These are phyloP conservation scores for Calidris pygmaea DNA, from an alignment of 2,113 vertebrate genomes.

Conservation along the genomic window DNA sequence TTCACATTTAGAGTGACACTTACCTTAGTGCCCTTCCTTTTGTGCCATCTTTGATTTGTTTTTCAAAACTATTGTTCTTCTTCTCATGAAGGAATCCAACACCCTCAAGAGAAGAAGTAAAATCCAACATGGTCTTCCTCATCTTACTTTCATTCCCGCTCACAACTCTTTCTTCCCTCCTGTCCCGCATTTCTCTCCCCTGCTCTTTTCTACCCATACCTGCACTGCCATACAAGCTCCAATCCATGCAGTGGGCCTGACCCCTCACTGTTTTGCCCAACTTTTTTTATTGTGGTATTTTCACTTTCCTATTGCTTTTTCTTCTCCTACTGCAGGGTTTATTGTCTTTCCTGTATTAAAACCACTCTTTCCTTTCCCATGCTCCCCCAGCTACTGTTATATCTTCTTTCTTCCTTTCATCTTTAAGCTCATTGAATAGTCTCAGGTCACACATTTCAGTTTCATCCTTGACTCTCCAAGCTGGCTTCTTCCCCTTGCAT, in stretches of 20 bases:
- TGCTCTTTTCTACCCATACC: not conserved
- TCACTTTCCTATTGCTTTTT: not conserved
- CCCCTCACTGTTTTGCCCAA: not conserved
- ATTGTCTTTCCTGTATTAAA: not conserved
- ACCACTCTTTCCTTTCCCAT: not conserved
- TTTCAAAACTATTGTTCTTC: not conserved
- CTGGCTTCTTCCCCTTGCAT: not conserved
- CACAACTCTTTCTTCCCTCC: not conserved
- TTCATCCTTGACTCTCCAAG: not conserved
- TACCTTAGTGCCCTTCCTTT: not conserved
- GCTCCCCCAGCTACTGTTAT: not conserved
- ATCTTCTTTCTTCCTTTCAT: not conserved
- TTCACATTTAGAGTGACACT: not conserved
- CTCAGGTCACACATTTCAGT: not conserved
- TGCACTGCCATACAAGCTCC: not conserved
- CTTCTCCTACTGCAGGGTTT: not conserved
- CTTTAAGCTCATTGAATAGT: not conserved
- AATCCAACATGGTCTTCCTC: not conserved
- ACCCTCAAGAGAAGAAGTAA: not conserved
- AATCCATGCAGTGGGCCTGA: not conserved
- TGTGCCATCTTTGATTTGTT: not conserved
- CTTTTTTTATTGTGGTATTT: not conserved
- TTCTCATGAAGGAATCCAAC: not conserved
- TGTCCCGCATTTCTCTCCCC: not conserved
- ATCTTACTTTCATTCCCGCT: not conserved